A percentile compares a stretch with the other conserved stretches of the same genome.
Evolutionary conservation across 2,888 invertebrate species (phyloP).

Genomic region (Drosophila setosimentum): DNA sequence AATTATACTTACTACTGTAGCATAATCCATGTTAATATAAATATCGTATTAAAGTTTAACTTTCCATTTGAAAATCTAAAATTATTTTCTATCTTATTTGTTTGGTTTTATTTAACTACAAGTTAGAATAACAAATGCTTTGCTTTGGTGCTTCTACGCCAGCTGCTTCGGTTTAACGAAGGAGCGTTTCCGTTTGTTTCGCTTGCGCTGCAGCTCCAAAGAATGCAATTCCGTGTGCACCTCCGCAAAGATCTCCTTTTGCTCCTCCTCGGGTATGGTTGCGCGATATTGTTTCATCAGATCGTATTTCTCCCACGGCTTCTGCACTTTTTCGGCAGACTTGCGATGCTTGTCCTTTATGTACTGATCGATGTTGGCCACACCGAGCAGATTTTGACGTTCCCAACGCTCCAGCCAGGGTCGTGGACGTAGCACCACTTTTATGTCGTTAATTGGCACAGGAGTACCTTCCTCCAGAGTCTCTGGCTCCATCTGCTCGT

Average conservation of each 20-base stretch:
- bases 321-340: slow-evolving; percentile 88
- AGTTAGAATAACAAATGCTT: slow-evolving; percentile 50
- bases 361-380: slow-evolving; percentile 88
- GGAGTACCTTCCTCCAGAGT: slow-evolving; percentile 90
- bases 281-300: slow-evolving; percentile 96
- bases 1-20: slow-evolving; percentile 59
- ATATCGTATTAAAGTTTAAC: slow-evolving; percentile 41
- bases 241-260: slow-evolving; percentile 93
- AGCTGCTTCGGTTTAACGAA: slow-evolving; percentile 88
- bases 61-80: slow-evolving; percentile 25
- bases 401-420: slow-evolving; percentile 98
- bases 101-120: slow-evolving; percentile 56
- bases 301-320: slow-evolving; percentile 96
- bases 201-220: slow-evolving; percentile 88
- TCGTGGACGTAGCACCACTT: slow-evolving; percentile 90
- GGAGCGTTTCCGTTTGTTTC: slow-evolving; percentile 87
- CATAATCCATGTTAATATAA: slow-evolving; percentile 41
- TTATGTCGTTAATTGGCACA: slow-evolving; percentile 91
- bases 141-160: slow-evolving; percentile 68
- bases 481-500: slow-evolving; percentile 95
- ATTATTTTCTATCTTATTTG: not conserved
- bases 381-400: slow-evolving; percentile 90
- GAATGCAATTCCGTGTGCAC: slow-evolving; percentile 91
- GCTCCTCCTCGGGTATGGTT: slow-evolving; percentile 95
- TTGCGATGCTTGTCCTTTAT: slow-evolving; percentile 86